Percentiles rank a stretch among this genome's conserved stretches.
phyloP scores from a whole-genome alignment of 2,888 invertebrate species.

The Brachypalpus laphriformis region DNA sequence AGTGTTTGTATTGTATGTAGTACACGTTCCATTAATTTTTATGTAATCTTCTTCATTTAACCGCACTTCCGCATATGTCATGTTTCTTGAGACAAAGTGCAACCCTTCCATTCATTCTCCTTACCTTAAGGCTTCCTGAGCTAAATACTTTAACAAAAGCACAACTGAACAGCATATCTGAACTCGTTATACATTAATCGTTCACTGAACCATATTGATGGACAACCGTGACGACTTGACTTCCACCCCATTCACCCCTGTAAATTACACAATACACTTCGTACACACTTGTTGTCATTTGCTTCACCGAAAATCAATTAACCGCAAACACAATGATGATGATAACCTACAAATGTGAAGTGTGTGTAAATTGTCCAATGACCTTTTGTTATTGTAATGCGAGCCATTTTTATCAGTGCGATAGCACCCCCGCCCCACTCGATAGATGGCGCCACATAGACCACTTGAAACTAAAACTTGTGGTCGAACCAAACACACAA shows the following conservation, averaged over 20 bases:
- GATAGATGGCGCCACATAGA: slow-evolving; percentile 53
- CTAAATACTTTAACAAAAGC: too few relatives aligned
- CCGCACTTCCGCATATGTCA: too few relatives aligned
- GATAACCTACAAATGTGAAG: slow-evolving; percentile 1
- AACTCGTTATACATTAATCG: neutral
- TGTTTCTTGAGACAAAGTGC: too few relatives aligned
- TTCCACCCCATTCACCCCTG: neutral
- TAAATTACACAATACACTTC: neutral
- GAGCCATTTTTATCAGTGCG: slow-evolving; percentile 28
- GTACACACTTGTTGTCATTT: neutral
- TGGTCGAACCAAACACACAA: slow-evolving; percentile 47
- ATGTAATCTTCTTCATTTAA: too few relatives aligned
- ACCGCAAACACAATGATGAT: neutral
- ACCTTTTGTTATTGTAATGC: slow-evolving; percentile 14
- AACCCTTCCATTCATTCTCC: too few relatives aligned
- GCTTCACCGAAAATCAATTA: slow-evolving; percentile 2
- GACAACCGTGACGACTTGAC: neutral
- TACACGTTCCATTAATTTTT: too few relatives aligned
- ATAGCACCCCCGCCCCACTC: slow-evolving; percentile 29
- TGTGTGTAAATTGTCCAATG: slow-evolving; percentile 33
- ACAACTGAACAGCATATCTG: too few relatives aligned
- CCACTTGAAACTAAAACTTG: slow-evolving; percentile 60
- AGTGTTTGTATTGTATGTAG: too few relatives aligned
- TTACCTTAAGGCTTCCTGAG: too few relatives aligned
- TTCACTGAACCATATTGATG: slow-evolving; percentile 1